Base-by-base conservation (phyloP, 2,113 vertebrate genomes). In the Oryzias melastigma region DNA sequence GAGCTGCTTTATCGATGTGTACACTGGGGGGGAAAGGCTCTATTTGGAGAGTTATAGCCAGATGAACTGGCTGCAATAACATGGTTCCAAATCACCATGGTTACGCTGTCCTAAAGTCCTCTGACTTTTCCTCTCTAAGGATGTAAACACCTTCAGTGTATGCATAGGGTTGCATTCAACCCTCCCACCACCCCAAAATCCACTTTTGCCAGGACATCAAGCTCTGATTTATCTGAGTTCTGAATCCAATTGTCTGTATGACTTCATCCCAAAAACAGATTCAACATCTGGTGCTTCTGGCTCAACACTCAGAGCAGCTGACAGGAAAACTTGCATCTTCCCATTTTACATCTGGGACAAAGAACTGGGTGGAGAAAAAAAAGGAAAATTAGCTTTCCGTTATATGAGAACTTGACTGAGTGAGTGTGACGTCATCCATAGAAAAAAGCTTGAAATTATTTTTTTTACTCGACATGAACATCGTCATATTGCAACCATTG, bases 201-300 rank as follows among this genome's bases (percentile, higher is more conserved):
- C 29, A 8, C 35, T 35, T 35, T 12, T 35, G 35, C 35, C 35
- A 35, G 40, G 41, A 50, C 43, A 19, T 45, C 17, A 40, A 16
- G 22, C 51, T 46, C 52, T 68, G 58, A 44, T 14, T 41, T 50
- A 46, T 70, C 44, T 59, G 24, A 50, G 64, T 58, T 53, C 48
- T n/a, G 65, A 67, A 63, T 67, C 59, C 53, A 15, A 14, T 62
- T 70, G 47, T 75, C 35, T 66, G 47, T 40, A 15, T 83, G 72
- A 85, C 79, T 64, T 81, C 75, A 78, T 78, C 72, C 68, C 71
- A 78, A 72, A 68, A 68, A 35, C 78, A 70, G 50, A 74, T 65
- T 54, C 61, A 68, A 46, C 54, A 48, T 69, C 65, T 67, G 77
- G 48, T 66, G 53, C 58, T 77, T 60, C 76, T 65, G 56, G 60